Base-by-base conservation (phyloP, 2,113 vertebrate genomes). In the Peromyscus polionotus region DNA sequence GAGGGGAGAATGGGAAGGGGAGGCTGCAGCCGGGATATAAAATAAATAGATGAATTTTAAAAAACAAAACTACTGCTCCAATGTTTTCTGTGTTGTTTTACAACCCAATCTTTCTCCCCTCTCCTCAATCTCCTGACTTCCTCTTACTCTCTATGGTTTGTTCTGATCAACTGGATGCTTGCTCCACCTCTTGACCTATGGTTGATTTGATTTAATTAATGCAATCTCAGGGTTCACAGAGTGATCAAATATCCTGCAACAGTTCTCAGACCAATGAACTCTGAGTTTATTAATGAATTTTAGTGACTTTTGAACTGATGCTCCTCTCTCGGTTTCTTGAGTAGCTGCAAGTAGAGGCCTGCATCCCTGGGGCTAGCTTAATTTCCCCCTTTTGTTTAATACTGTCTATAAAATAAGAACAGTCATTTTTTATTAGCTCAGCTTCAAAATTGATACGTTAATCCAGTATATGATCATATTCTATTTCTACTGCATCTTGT, bases 221-320 rank as follows among this genome's bases (percentile, higher is more conserved):
- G 13, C 31, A 68, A 68, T 68, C 67, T 59, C 57, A 5, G 19
- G 57, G 57, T 59, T 59, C 57, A 59, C 17, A 19, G 5, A 19
- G 57, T 59, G 19, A 59, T 59, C 57, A 59, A 17, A 59, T 59
- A 59, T 59, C 31, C 31, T 14, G 19, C 67, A 68, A 33, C 31
- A 68, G 42, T 36, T 87, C 17, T 68, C 63, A 68, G 54, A 9
- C 65, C 88, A 93, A 79, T 17, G 73, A 73, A 87, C 26, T 90
- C 6, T 36, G 0, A 51, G 7, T 91, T 72, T 75, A 12, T 54
- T 79, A 65, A 91, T 95, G 75, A 93, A 90, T 68, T 7, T 9
- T 63, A 91, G 48, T 79, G 86, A 12, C 7, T 72, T 79, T 97
- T 89, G 7, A 89, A 84, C 88, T 51, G 63, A 36, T 12, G 31